phyloP scores from a whole-genome alignment of 2,888 invertebrate genomes.

The Heliconius ismenius region DNA sequence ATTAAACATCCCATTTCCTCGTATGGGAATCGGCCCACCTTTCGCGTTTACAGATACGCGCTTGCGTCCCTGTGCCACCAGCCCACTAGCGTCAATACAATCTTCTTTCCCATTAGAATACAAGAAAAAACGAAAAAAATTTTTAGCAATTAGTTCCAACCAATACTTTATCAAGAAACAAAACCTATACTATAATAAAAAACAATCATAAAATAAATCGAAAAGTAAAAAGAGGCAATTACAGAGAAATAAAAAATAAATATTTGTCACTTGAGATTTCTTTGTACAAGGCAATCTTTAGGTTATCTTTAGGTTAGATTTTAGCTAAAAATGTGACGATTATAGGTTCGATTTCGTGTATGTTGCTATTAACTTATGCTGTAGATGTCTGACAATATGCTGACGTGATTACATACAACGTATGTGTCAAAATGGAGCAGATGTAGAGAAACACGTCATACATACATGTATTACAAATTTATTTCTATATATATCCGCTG shows the following conservation, averaged over 20 bases:
- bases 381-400: neutral
- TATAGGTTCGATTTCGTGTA: neutral
- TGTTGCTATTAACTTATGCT: neutral
- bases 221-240: neutral
- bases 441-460: too few species aligned
- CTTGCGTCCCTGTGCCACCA: too few species aligned
- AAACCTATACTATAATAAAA: neutral
- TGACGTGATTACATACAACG: neutral
- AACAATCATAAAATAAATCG: neutral
- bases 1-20: too few species aligned
- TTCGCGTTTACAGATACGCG: too few species aligned
- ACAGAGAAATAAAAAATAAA: neutral
- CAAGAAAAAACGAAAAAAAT: neutral
- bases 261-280: neutral
- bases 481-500: too few species aligned
- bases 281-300: slow-evolving; percentile 3
- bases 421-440: too few species aligned
- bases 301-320: neutral
- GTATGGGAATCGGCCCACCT: too few species aligned
- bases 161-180: neutral
- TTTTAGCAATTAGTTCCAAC: neutral
- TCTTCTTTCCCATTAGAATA: too few species aligned
- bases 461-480: too few species aligned
- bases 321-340: neutral
- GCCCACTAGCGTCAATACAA: too few species aligned